Evolutionary conservation across 2,888 invertebrate species (phyloP).

Genomic region (Drosophila paucipuncta): DNA sequence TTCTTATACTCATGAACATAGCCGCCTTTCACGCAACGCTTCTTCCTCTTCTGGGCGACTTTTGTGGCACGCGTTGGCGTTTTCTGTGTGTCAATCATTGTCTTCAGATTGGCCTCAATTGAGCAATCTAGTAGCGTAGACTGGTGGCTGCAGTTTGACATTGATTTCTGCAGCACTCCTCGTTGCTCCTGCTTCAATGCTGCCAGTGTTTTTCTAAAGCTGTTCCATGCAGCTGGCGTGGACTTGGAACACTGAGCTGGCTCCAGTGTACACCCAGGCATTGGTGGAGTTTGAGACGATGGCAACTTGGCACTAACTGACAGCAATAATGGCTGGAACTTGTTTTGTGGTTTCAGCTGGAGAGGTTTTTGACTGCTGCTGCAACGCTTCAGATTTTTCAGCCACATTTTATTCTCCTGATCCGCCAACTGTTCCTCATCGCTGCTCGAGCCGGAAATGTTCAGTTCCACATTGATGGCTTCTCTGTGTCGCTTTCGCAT

Average conservation of each 20-base stretch:
- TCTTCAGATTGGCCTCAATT: constrained; percentile 25
- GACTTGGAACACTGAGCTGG: not conserved
- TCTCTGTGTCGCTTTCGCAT: not conserved
- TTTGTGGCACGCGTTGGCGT: not conserved
- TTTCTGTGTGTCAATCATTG: constrained; percentile 7
- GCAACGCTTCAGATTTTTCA: not conserved
- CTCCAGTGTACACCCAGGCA: not conserved
- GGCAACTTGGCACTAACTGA: constrained; percentile 3
- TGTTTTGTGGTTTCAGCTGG: constrained; percentile 19
- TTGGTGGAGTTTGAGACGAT: not conserved
- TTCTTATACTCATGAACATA: constrained; percentile 36
- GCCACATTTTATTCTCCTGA: constrained; percentile 17
- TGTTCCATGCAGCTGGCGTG: constrained; percentile 8
- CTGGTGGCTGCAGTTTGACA: not conserved
- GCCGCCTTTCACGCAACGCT: constrained; percentile 40
- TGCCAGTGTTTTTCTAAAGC: constrained; percentile 13
- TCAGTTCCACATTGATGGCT: not conserved
- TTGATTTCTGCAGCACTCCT: constrained; percentile 7
- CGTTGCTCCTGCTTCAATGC: constrained; percentile 8
- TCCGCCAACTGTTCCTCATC: constrained; percentile 24
- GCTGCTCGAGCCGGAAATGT: constrained; percentile 44
- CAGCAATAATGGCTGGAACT: constrained; percentile 32
- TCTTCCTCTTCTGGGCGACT: not conserved
- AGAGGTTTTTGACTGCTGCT: constrained; percentile 5
- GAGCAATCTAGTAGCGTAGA: constrained; percentile 12